Conservation (phyloP, 2,797 vertebrate genomes). For the Protosalanx chinensis region DNA sequence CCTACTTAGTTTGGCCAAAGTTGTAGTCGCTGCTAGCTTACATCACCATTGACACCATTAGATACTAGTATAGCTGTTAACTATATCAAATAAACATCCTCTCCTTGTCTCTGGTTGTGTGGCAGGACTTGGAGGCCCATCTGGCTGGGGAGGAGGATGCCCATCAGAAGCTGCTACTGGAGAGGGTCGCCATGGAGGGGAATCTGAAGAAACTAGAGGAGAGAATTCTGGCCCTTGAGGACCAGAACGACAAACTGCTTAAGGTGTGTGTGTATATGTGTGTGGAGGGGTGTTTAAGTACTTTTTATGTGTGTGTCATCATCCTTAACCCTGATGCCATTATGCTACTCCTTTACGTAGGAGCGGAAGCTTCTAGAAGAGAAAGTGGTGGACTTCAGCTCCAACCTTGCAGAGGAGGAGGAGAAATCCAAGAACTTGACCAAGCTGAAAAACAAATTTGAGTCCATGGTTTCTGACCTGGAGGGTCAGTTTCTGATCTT, state of each 20-base stretch:
- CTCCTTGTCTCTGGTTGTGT: not conserved
- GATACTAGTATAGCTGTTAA: not conserved
- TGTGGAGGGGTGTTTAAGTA: not conserved
- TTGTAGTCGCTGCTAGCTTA: too few relatives aligned
- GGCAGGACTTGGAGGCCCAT: slow-evolving; percentile 87
- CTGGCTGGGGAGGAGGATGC: slow-evolving; percentile 88
- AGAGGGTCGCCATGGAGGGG: slow-evolving; percentile 86
- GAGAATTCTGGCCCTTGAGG: slow-evolving; percentile 88
- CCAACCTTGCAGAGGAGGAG: slow-evolving; percentile 93
- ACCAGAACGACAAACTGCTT: slow-evolving; percentile 89
- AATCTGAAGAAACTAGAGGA: slow-evolving; percentile 96
- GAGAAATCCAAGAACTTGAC: slow-evolving; percentile 95
- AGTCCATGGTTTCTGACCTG: slow-evolving; percentile 91
- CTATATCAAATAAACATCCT: not conserved
- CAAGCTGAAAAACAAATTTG: slow-evolving; percentile 93
- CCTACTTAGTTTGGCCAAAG: too few relatives aligned
- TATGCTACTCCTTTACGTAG: slow-evolving; percentile 52
- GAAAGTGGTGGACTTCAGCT: slow-evolving; percentile 84
- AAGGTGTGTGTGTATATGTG: slow-evolving; percentile 71
- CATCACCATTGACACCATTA: too few relatives aligned
- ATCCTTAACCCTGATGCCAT: too few relatives aligned
- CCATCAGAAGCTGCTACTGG: slow-evolving; percentile 88
- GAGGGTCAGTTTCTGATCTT: slow-evolving; percentile 42
- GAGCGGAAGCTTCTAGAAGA: slow-evolving; percentile 92
- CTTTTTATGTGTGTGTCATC: not conserved